These are phyloP conservation scores for Cyphomyrus discorhynchus DNA, from an alignment of 2,113 vertebrate species.

Conservation along the genomic window DNA sequence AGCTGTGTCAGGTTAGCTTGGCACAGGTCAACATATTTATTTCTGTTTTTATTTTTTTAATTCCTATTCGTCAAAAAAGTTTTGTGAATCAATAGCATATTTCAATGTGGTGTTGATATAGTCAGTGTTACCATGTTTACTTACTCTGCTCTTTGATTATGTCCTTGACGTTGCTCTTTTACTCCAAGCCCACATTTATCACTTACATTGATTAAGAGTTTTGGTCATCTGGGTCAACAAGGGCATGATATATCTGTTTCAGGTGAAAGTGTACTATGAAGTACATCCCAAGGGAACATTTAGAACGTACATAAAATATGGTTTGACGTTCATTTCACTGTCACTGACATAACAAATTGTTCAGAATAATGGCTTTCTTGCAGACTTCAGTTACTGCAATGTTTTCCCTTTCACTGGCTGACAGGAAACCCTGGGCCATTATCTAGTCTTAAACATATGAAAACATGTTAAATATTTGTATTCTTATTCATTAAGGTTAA, in stretches of 20 bases:
- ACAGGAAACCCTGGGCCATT: conserved; percentile 33
- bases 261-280: conserved; percentile 49
- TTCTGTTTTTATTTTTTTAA: neutral
- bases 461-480: conserved; percentile 64
- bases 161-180: neutral
- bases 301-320: conserved; percentile 63
- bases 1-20: neutral
- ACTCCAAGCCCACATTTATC: neutral
- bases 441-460: conserved; percentile 55
- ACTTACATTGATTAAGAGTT: conserved; percentile 4
- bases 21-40: neutral
- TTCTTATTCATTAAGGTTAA: conserved; percentile 58
- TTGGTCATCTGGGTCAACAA: conserved; percentile 40
- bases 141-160: neutral
- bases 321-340: conserved; percentile 57
- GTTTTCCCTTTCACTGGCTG: neutral
- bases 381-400: conserved; percentile 34
- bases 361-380: conserved; percentile 46
- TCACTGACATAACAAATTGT: conserved; percentile 48
- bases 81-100: neutral
- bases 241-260: conserved; percentile 60
- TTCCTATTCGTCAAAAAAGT: neutral
- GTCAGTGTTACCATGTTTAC: neutral
- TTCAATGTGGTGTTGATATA: neutral
- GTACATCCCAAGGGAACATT: conserved; percentile 59